These are phyloP conservation scores for Patella depressa DNA, from an alignment of 2,888 invertebrate genomes.

Conservation along the genomic window DNA sequence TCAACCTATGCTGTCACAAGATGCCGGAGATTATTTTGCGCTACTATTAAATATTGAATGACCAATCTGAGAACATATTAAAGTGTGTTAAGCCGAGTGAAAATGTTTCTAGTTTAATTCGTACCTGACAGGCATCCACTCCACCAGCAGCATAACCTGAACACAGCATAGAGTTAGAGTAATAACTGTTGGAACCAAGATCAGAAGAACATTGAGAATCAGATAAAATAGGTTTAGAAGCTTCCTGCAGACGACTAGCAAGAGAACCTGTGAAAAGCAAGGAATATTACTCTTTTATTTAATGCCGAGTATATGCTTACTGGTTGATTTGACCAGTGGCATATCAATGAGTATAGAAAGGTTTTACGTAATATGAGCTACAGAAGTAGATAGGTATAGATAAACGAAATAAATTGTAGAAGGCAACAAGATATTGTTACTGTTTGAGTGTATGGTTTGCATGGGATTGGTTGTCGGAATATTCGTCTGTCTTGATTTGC, in stretches of 20 bases:
- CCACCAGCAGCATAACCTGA: constrained; percentile 17
- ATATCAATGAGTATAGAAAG: neutral
- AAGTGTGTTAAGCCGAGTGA: too few relatives aligned
- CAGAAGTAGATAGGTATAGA: too few relatives aligned
- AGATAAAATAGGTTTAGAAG: constrained; percentile 19
- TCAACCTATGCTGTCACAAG: too few relatives aligned
- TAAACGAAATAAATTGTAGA: neutral
- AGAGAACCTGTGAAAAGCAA: neutral
- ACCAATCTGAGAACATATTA: too few relatives aligned
- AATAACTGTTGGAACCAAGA: neutral
- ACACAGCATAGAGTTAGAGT: constrained; percentile 26
- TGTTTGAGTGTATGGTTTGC: too few relatives aligned
- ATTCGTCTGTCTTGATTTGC: too few relatives aligned
- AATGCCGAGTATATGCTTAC: neutral
- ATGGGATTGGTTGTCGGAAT: too few relatives aligned
- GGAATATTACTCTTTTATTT: neutral
- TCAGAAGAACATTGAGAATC: constrained; percentile 1
- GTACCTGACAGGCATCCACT: constrained; percentile 27
- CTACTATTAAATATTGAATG: too few relatives aligned
- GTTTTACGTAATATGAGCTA: too few relatives aligned
- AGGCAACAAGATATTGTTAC: neutral
- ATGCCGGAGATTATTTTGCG: too few relatives aligned
- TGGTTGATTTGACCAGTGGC: neutral
- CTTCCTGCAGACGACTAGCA: constrained; percentile 7
- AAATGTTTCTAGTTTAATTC: too few relatives aligned